A percentile compares a stretch with the other conserved stretches of the same genome.
Conservation (phyloP, 2,113 vertebrate genomes). For the Cyanoderma ruficeps region DNA sequence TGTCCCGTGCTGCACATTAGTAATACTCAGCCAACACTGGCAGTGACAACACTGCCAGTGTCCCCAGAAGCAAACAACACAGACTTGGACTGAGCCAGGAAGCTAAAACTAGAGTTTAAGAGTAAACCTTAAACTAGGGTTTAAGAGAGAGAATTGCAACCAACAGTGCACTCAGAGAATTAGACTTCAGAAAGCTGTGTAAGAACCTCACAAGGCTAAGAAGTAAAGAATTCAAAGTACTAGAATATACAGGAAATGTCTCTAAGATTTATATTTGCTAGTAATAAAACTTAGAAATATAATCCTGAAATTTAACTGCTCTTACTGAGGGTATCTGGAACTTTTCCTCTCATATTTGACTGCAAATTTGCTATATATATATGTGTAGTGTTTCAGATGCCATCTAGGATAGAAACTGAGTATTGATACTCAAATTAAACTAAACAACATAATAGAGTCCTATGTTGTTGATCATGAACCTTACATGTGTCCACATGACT, state of each 20-base stretch:
- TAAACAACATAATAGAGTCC: neutral
- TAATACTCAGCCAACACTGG: neutral
- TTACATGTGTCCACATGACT: neutral
- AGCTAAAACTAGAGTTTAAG: neutral
- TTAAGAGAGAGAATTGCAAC: neutral
- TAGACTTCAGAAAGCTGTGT: neutral
- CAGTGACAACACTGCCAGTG: neutral
- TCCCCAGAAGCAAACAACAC: neutral
- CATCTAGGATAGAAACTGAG: neutral
- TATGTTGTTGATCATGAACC: neutral
- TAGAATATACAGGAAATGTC: neutral
- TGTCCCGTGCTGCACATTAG: neutral
- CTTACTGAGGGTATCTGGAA: neutral
- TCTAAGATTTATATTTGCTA: neutral
- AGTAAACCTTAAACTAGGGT: neutral
- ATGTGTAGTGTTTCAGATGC: neutral
- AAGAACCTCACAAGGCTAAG: neutral
- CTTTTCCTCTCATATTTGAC: neutral
- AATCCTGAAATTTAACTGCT: neutral
- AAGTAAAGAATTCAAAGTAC: neutral
- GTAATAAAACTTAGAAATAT: neutral
- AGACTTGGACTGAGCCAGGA: neutral
- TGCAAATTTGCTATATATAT: neutral
- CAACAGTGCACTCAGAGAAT: neutral
- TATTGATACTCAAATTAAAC: neutral